Evolutionary conservation across 2,113 vertebrate species (phyloP).

Genomic region (Neolamprologus toae): DNA sequence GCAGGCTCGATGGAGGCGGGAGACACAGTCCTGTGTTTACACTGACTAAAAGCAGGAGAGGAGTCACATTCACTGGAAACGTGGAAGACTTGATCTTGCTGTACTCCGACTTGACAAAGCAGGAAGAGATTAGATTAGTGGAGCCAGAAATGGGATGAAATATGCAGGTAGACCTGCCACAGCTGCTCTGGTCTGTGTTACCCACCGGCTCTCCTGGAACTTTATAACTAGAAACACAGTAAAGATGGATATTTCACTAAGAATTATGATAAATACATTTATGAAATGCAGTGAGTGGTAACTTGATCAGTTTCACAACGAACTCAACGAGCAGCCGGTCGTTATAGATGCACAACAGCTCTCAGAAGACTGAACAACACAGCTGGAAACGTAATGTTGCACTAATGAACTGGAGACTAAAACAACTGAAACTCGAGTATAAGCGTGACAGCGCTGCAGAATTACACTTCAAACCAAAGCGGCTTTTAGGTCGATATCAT

Average conservation of each 20-base stretch:
- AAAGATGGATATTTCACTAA: not conserved
- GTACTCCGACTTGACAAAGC: constrained; percentile 36
- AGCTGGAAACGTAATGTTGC: not conserved
- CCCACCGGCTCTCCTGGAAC: not conserved
- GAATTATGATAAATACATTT: not conserved
- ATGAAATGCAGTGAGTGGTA: no score
- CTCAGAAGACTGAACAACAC: not conserved
- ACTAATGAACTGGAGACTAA: not conserved
- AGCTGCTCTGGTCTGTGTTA: not conserved
- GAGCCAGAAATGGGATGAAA: not conserved
- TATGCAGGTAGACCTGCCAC: not conserved
- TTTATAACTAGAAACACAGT: not conserved
- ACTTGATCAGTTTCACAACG: not conserved
- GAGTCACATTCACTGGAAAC: not conserved
- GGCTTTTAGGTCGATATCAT: not conserved
- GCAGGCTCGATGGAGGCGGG: not conserved
- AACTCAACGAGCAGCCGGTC: not conserved
- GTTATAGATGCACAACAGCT: not conserved
- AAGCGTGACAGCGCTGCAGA: accelerated
- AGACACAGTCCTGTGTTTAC: constrained; percentile 18
- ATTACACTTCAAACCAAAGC: accelerated
- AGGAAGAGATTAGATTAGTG: constrained; percentile 31
- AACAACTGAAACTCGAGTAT: not conserved
- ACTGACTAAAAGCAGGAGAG: not conserved
- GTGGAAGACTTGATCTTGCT: not conserved